phyloP scores from a whole-genome alignment of 1,140 invertebrate species.

The Hirudo medicinalis region DNA sequence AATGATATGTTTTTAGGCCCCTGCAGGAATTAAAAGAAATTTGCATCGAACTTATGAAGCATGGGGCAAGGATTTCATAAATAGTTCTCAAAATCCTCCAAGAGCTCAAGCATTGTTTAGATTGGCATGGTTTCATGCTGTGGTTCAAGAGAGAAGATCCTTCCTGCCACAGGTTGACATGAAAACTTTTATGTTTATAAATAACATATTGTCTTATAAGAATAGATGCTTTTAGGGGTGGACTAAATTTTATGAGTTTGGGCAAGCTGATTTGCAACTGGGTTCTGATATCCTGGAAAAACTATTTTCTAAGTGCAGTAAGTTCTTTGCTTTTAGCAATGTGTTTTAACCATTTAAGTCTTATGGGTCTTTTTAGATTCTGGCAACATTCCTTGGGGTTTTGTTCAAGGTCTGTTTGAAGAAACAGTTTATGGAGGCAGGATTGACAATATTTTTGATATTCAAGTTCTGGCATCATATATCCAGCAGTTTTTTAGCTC shows the following conservation, averaged over 20 bases:
- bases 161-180: conserved; percentile 58
- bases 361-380: conserved; percentile 25
- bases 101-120: conserved; percentile 51
- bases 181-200: background rate
- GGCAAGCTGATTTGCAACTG: conserved; percentile 63
- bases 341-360: background rate
- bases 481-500: conserved; percentile 57
- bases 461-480: conserved; percentile 58
- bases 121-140: conserved; percentile 67
- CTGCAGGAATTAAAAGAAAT: conserved; percentile 55
- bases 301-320: conserved; percentile 37
- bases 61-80: conserved; percentile 47
- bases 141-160: conserved; percentile 71
- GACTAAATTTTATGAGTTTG: conserved; percentile 81
- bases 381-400: conserved; percentile 53
- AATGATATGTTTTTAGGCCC: conserved; percentile 42
- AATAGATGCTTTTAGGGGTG: conserved; percentile 48
- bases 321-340: conserved; percentile 12
- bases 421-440: conserved; percentile 75
- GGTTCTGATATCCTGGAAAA: conserved; percentile 58
- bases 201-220: background rate
- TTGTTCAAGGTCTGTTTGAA: conserved; percentile 63
- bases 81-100: conserved; percentile 40
- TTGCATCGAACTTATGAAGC: conserved; percentile 48
- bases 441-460: conserved; percentile 67